Conservation (phyloP, 2,888 invertebrate species). For the Pseudeuparius sepicola region DNA sequence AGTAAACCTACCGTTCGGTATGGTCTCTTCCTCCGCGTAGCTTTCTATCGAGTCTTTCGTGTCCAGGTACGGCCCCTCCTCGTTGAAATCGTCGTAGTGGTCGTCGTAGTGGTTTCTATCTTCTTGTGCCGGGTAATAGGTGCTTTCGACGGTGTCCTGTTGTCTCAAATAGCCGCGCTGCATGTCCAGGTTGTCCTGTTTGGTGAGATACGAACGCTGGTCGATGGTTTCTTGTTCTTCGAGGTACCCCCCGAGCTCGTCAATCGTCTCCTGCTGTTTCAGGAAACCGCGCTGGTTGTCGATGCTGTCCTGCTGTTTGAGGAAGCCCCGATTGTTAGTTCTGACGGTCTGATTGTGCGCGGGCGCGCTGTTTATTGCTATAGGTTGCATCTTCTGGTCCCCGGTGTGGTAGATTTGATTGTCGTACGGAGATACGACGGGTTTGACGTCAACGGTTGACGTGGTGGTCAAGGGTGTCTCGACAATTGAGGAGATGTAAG, state of each 20-base stretch:
- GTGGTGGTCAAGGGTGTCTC: no score
- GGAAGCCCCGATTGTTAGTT: slow-evolving; percentile 3
- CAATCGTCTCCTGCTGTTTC: not conserved
- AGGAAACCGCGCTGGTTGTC: not conserved
- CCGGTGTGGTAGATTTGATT: slow-evolving; percentile 12
- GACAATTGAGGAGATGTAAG: no score
- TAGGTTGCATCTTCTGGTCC: slow-evolving; percentile 24
- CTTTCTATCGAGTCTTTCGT: slow-evolving; percentile 42
- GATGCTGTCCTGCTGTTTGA: slow-evolving; percentile 1
- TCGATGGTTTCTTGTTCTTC: slow-evolving; percentile 3
- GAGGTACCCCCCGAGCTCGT: not conserved
- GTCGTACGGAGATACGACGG: no score
- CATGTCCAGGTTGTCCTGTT: slow-evolving; percentile 24
- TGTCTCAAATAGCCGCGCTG: slow-evolving; percentile 41
- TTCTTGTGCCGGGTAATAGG: slow-evolving; percentile 16
- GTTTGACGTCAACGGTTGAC: no score
- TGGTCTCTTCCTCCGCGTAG: slow-evolving; percentile 38
- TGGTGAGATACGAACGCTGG: slow-evolving; percentile 12
- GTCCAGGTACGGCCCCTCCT: slow-evolving; percentile 24
- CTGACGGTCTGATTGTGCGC: not conserved
- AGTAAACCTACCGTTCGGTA: slow-evolving; percentile 16
- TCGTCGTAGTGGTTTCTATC: slow-evolving; percentile 17
- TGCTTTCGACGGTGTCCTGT: slow-evolving; percentile 39
- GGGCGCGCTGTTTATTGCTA: slow-evolving; percentile 34
- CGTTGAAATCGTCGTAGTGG: slow-evolving; percentile 21